Evolutionary conservation across 2,888 invertebrate species (phyloP), one percentile per base, ranked within the genome.

Genomic region (Toxonevra muliebris): DNA sequence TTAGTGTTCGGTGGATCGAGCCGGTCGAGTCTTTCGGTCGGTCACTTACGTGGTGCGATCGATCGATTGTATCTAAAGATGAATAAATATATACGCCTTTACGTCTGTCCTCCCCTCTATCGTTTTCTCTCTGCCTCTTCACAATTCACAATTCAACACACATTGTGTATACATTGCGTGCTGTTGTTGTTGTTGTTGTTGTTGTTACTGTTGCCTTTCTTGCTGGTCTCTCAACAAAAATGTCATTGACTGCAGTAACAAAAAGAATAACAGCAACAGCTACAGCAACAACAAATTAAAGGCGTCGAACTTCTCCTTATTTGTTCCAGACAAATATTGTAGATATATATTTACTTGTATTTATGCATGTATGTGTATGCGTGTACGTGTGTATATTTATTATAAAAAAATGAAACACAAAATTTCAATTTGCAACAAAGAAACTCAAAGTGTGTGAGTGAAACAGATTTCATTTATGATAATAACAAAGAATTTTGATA

Each of bases 161-260:
- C 30, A 30, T 2, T 30, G 30, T 30, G 30, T 7, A 30, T 7
- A 30, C 30, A 30, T 30, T 30, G 30, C 30, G 30, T 30, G n/a
- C n/a, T n/a, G n/a, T n/a, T n/a, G n/a, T n/a, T n/a, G n/a, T n/a
- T n/a, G n/a, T n/a, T n/a, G n/a, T n/a, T n/a, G n/a, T n/a, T n/a
- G n/a, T n/a, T n/a, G n/a, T 30, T 30, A 7, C 30, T 30, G 30
- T 30, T 30, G 30, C 30, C 30, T 30, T 30, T 7, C 30, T 30
- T 30, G 30, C 3, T 30, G 48, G 64, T 59, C 65, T 40, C 63
- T 55, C 48, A 58, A 67, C 65, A 53, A 69, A 63, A 76, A 77
- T 77, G 79, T 80, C 79, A 79, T 77, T 79, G 80, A 80, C 79
- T 80, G 79, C 80, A 80, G 76, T 76, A 73, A 74, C 79, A 53